Evolutionary conservation across 2,888 invertebrate species (phyloP), one percentile per base, ranked within the genome.

Genomic region (Crematogaster levior): DNA sequence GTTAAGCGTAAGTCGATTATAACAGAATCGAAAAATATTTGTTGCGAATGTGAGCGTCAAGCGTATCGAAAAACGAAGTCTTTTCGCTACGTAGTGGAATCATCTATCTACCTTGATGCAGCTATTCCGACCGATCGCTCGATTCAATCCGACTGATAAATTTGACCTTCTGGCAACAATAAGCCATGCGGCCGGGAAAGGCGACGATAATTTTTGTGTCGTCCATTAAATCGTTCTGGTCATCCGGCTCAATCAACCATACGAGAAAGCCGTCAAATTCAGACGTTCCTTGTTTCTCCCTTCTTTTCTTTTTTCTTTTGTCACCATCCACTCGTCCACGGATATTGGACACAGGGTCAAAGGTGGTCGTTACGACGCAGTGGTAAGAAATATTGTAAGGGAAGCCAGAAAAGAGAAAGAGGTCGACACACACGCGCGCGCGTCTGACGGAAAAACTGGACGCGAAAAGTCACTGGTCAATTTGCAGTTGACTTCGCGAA

Each of bases 221-320:
- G 21, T 68, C 60, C 58, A 58, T 77, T 77, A 81, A 81, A 63
- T 63, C 56, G 77, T 58, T 58, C 58, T 48, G 56, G 53, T 37
- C 81, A 87, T 87, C 51, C 84, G 86, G 74, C 68, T 85, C 86
- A 86, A 90, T 89, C 89, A 79, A 66, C 84, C 88, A 85, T 89
- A 86, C 88, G 81, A 72, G 51, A 79, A 65, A 63, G 60, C 85
- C 75, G 88, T 90, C 89, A 65, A 61, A 61, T 5, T 30, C 89
- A 89, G 82, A 72, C 40, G 21, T 58, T 7, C 27, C 27, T 53
- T 46, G 37, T 72, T 27, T 15, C 15, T 15, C 0, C n/a, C 18
- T 3, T 53, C 46, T 68, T 56, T 40, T 53, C 24, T 56, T 34
- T 56, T 74, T 63, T 77, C 65, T 73, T 75, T 65, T 74, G 66